These are phyloP conservation scores for Lithodes maja DNA, from an alignment of 2,888 invertebrate genomes.

Conservation along the genomic window DNA sequence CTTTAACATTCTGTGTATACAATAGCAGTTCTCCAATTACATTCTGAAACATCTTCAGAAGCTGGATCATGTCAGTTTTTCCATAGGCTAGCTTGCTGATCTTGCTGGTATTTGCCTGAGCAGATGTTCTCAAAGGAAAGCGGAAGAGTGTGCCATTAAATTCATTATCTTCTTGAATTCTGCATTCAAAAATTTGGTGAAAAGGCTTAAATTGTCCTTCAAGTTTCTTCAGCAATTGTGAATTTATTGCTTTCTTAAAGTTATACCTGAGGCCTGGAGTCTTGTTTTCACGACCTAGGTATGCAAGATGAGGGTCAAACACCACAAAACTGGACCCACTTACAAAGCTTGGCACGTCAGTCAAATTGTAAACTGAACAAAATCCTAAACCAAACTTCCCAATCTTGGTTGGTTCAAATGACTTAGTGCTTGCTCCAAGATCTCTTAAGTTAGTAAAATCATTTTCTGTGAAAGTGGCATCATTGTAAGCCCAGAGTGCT, in stretches of 20 bases:
- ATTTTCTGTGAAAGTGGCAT: slow-evolving; percentile 31
- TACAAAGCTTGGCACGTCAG: slow-evolving; percentile 47
- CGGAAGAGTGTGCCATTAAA: slow-evolving; percentile 46
- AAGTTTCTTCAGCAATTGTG: slow-evolving; percentile 35
- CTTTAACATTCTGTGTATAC: slow-evolving; percentile 42
- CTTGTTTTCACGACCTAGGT: slow-evolving; percentile 4
- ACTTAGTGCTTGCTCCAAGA: slow-evolving; percentile 41
- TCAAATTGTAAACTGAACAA: slow-evolving; percentile 49
- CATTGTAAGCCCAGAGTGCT: slow-evolving; percentile 49
- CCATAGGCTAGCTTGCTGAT: slow-evolving; percentile 33
- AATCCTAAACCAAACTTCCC: slow-evolving; percentile 58
- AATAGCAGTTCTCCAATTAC: slow-evolving; percentile 38
- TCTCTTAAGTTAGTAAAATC: slow-evolving; percentile 36
- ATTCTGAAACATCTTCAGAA: slow-evolving; percentile 37
- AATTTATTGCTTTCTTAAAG: slow-evolving; percentile 20
- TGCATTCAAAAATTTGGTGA: slow-evolving; percentile 32
- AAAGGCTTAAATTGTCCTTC: slow-evolving; percentile 49
- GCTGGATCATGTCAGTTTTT: slow-evolving; percentile 27
- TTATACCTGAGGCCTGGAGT: slow-evolving; percentile 31
- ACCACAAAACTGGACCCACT: slow-evolving; percentile 47
- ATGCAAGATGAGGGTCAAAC: slow-evolving; percentile 49
- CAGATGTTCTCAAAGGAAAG: slow-evolving; percentile 38
- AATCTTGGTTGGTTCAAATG: slow-evolving; percentile 43
- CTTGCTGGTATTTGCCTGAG: slow-evolving; percentile 42
- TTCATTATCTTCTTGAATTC: neutral